phyloP scores from a whole-genome alignment of 2,888 invertebrate species.

The Nudaria mundana region DNA sequence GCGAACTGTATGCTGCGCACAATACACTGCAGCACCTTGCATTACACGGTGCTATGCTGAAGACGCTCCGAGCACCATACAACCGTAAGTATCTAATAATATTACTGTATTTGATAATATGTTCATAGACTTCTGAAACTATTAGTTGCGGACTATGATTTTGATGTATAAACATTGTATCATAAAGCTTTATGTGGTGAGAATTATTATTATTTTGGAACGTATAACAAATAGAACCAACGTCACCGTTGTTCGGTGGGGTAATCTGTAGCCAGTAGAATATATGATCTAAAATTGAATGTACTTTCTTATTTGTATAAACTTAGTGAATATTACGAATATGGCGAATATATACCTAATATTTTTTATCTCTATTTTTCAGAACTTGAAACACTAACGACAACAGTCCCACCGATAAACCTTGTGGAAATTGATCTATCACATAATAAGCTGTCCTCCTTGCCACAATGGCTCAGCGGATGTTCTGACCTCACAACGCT shows the following conservation, averaged over 20 bases:
- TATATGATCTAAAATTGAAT: too few species aligned
- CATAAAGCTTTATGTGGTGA: too few species aligned
- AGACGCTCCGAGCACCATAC: constrained; percentile 89
- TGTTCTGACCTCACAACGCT: constrained; percentile 87
- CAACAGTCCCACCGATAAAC: constrained; percentile 85
- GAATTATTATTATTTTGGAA: too few species aligned
- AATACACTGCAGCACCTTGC: constrained; percentile 89
- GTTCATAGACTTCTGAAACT: not conserved
- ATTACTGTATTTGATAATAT: too few species aligned
- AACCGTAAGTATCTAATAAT: constrained; percentile 82
- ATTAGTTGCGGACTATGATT: not conserved
- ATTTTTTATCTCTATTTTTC: constrained; percentile 56
- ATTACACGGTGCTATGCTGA: constrained; percentile 88
- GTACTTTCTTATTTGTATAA: too few species aligned
- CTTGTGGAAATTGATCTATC: constrained; percentile 90
- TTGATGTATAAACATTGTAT: too few species aligned
- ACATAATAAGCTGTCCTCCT: constrained; percentile 85
- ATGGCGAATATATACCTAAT: too few species aligned
- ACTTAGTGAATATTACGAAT: too few species aligned
- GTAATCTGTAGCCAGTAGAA: too few species aligned
- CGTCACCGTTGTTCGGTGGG: too few species aligned
- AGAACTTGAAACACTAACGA: constrained; percentile 87
- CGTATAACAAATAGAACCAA: too few species aligned
- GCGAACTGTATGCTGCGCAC: constrained; percentile 88
- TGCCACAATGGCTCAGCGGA: constrained; percentile 90